Evolutionary conservation across 2,113 vertebrate species (phyloP), one percentile per base, ranked within the genome.

Genomic region (Notechis scutatus): DNA sequence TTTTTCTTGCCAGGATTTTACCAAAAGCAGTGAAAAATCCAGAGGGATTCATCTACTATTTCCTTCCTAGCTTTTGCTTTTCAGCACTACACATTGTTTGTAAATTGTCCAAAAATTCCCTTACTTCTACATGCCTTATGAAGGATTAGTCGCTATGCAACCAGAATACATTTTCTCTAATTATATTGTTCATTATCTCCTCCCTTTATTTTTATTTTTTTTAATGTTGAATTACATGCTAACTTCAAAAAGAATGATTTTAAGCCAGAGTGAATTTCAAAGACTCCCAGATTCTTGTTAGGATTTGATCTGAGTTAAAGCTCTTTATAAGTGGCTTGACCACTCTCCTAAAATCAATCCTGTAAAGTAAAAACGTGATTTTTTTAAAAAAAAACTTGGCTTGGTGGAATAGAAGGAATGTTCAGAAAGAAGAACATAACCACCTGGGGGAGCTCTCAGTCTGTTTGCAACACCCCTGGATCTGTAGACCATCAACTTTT

Each of bases 21-120:
- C 87, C 39, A 90, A 95, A 92, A 96, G 96, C 93, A 97, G 92
- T 96, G 92, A 55, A 94, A 87, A 95, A 96, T 93, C 81, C 56
- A 45, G 90, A 54, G n/a, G 4, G 34, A 39, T 81, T 94, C 59
- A 42, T 61, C 42, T 52, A 91, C 7, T 3, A 93, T 64, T 56
- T 54, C 47, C 15, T 81, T 39, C 6, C 0, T 42, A 81, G 47
- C 45, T 94, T 88, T 85, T 91, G 6, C 29, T 14, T 3, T 42
- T 26, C 54, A 69, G 42, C 1, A 23, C 55, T 91, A 91, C 54
- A 45, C 88, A 29, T 88, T 91, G 54, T 92, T 96, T 94, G 42
- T 42, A 91, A 90, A 2, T 12, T 5, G 54, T 92, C 2, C 5
- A 47, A 94, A 95, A 94, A 94, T 88, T 85, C 89, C 55, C 39